Evolutionary conservation across 2,888 invertebrate genomes (phyloP).

Genomic region (Cosmia trapezina): DNA sequence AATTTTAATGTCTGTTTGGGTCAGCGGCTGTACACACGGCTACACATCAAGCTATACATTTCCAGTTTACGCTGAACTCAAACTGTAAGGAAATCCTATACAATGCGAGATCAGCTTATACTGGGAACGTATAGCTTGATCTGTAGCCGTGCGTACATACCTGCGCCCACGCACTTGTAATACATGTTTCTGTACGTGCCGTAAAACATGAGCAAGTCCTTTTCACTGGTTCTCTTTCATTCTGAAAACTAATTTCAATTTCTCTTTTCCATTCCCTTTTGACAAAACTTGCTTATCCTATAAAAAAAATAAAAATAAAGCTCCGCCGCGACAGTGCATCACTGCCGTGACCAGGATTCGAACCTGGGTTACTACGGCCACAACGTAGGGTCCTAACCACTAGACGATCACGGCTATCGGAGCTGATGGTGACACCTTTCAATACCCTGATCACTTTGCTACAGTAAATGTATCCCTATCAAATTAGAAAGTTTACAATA

Average conservation of each 20-base stretch:
- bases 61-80: no score
- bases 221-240: background rate
- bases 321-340: conserved; percentile 77
- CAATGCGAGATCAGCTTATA: no score
- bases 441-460: conserved; percentile 33
- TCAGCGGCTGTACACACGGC: background rate
- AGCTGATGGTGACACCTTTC: conserved; percentile 72
- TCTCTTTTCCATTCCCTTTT: background rate
- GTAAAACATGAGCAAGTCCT: background rate
- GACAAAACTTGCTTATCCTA: background rate
- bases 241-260: background rate
- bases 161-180: background rate
- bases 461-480: background rate
- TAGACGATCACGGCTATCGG: conserved; percentile 92
- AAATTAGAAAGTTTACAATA: conserved; percentile 38
- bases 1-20: background rate
- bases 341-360: conserved; percentile 90
- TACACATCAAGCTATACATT: no score
- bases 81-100: no score
- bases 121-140: no score
- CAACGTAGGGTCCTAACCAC: conserved; percentile 94
- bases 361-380: conserved; percentile 94
- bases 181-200: background rate
- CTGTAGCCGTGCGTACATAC: no score
- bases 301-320: conserved; percentile 34